Evolutionary conservation across 92 coral and sea anemone genomes (phyloP).

Genomic region (Isaurus tuberculatus): DNA sequence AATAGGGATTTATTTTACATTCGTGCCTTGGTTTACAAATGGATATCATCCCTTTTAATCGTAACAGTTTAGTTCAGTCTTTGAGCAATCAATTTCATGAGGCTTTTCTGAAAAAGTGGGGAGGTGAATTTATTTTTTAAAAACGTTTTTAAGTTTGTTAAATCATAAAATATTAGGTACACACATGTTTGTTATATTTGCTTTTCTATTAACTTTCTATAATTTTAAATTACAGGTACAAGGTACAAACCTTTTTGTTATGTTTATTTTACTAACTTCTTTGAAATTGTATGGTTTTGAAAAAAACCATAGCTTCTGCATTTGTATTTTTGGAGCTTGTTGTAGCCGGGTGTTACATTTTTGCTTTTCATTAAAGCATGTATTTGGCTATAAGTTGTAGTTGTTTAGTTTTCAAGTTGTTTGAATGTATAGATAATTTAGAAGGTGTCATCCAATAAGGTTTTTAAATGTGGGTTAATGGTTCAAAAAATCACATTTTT

Average conservation of each 20-base stretch:
- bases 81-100: conserved; percentile 37
- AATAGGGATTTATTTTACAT: conserved; percentile 60
- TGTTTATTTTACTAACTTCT: too few relatives aligned
- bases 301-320: too few relatives aligned
- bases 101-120: conserved; percentile 59
- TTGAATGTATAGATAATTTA: too few relatives aligned
- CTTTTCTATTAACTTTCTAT: background rate
- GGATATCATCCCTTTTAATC: conserved; percentile 50
- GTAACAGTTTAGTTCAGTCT: conserved; percentile 48
- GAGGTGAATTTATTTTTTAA: conserved; percentile 37
- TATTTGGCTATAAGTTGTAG: background rate
- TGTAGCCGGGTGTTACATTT: background rate
- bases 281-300: too few relatives aligned
- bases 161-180: background rate
- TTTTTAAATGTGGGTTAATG: too few relatives aligned
- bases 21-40: conserved; percentile 36
- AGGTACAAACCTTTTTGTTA: background rate
- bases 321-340: background rate
- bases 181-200: background rate
- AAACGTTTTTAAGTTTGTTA: background rate
- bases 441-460: background rate
- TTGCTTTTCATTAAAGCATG: background rate
- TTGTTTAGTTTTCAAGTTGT: background rate
- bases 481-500: background rate
- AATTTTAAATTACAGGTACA: too few relatives aligned